phyloP scores from a whole-genome alignment of 2,797 vertebrate genomes.

The Loris lydekkerianus region DNA sequence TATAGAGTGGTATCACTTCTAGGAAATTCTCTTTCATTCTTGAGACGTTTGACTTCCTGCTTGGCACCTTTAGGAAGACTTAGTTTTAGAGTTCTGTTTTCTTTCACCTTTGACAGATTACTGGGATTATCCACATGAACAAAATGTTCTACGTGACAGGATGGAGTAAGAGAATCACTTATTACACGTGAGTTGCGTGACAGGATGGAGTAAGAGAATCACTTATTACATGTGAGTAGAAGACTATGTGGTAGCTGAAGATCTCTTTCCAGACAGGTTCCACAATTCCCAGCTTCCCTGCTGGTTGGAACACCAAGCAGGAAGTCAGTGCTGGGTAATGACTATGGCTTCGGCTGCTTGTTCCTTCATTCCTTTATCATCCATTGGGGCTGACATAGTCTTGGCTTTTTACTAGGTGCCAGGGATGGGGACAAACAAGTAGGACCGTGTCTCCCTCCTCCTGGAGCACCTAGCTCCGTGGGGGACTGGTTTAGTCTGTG shows the following conservation, averaged over 20 bases:
- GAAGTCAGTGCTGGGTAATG: neutral
- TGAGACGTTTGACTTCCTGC: neutral
- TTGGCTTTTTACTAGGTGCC: neutral
- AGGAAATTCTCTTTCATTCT: neutral
- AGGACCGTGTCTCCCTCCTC: neutral
- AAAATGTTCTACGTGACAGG: conserved; percentile 82
- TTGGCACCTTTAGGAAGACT: neutral
- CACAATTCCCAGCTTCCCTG: neutral
- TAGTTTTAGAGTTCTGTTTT: neutral
- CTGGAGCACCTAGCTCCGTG: neutral
- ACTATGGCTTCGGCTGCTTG: neutral
- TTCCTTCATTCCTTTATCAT: neutral
- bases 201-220: conserved; percentile 86
- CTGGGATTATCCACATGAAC: conserved; percentile 84
- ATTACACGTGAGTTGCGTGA: conserved; percentile 82
- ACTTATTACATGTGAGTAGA: conserved; percentile 84
- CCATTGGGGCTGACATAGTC: neutral
- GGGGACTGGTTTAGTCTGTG: neutral
- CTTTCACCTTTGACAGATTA: conserved; percentile 78
- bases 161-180: conserved; percentile 85
- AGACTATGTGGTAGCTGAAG: fast-evolving
- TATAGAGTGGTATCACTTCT: fast-evolving
- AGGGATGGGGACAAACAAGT: neutral
- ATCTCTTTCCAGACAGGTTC: neutral
- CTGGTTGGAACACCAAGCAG: neutral